Evolutionary conservation across 2,113 vertebrate species (phyloP).

Genomic region (Craseonycteris thonglongyai): DNA sequence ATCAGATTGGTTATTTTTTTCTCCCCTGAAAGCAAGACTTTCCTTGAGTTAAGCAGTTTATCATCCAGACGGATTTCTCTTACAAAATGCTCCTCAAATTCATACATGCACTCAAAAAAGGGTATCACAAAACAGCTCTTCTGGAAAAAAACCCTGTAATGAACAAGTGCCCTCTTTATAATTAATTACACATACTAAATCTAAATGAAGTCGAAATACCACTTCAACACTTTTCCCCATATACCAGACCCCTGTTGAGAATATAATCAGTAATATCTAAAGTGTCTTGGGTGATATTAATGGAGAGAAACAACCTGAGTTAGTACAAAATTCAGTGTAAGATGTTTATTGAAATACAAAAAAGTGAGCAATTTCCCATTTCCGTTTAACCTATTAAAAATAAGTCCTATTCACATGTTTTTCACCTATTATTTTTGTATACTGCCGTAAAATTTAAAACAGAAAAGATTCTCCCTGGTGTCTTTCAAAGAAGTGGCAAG

Average conservation of each 20-base stretch:
- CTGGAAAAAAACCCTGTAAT: neutral
- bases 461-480: neutral
- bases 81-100: neutral
- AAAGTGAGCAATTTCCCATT: neutral
- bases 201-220: constrained; percentile 23
- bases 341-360: constrained; percentile 40
- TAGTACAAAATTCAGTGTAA: neutral
- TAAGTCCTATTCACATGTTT: neutral
- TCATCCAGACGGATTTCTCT: neutral
- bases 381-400: constrained; percentile 19
- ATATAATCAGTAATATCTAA: neutral
- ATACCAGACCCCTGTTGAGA: neutral
- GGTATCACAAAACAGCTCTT: neutral
- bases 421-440: neutral
- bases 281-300: neutral
- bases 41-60: neutral
- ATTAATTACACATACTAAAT: neutral
- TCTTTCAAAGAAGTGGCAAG: neutral
- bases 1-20: neutral
- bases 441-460: neutral
- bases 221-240: constrained; percentile 2
- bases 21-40: constrained; percentile 13
- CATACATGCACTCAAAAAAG: neutral
- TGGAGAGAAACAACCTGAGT: neutral
- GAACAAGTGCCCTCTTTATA: neutral